Percentiles rank a stretch among this genome's conserved stretches.
These are phyloP conservation scores for Protobothrops flavoviridis DNA, from an alignment of 2,113 vertebrate genomes.

Conservation along the genomic window DNA sequence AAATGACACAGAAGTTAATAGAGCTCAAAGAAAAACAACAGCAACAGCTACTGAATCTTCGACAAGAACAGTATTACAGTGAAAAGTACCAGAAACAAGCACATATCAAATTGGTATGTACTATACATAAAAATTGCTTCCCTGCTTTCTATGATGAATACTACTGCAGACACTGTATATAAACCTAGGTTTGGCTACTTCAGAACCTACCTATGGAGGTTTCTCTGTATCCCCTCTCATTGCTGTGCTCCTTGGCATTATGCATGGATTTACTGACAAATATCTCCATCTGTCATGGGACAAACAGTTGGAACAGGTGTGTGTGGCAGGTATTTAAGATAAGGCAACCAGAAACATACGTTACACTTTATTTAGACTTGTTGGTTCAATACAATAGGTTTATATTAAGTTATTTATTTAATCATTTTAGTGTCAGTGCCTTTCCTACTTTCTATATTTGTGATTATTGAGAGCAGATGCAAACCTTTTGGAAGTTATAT, in stretches of 20 bases:
- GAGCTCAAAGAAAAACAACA: constrained; percentile 94
- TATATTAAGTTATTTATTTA: background rate
- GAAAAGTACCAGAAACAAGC: constrained; percentile 97
- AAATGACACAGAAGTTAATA: constrained; percentile 81
- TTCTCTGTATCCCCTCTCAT: background rate
- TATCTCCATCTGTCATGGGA: background rate
- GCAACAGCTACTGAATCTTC: constrained; percentile 89
- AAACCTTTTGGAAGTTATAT: background rate
- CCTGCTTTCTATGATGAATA: background rate
- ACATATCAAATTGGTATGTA: constrained; percentile 91
- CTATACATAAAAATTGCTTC: fast-evolving
- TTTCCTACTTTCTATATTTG: background rate
- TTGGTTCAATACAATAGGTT: background rate
- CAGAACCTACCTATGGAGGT: background rate
- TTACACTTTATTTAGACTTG: background rate
- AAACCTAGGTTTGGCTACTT: background rate
- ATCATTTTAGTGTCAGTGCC: background rate
- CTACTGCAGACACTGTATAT: background rate
- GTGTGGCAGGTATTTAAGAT: background rate
- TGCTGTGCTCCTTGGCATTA: background rate
- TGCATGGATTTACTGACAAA: background rate
- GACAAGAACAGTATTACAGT: constrained; percentile 97
- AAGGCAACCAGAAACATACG: background rate
- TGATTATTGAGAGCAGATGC: background rate
- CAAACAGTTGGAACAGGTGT: background rate